Base-by-base conservation (phyloP, 2,113 vertebrate species). In the Ornithorhynchus anatinus region DNA sequence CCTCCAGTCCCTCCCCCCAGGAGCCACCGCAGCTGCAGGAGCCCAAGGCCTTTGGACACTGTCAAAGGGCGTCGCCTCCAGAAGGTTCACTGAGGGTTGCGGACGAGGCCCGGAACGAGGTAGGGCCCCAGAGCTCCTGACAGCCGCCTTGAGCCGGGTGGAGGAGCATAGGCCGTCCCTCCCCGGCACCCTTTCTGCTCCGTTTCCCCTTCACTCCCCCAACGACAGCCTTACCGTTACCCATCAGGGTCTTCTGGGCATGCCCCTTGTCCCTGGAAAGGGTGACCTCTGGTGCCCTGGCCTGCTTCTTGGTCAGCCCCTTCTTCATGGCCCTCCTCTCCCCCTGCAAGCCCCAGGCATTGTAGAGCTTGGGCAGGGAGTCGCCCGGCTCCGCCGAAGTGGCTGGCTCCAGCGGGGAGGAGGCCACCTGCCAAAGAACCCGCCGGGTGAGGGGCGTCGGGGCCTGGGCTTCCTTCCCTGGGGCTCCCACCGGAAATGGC, bases 321-420 rank as follows among this genome's bases (percentile, higher is more conserved):
- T 86, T 71, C 72, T 73, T 72, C 69, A 61, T 22, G 14, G 39
- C 23, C 0, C 22, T 63, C 29, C 25, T 15, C 15, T 38, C 29
- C 8, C 45, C 9, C 1, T 2, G 6, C 33, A 90, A 72, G 0
- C 62, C 69, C 84, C 90, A 81, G 1, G 59, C 47, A 3, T 5
- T 16, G n/a, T 70, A 44, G 45, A 88, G 72, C 29, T 76, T 67
- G 23, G 74, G 53, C 43, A 64, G 27, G 3, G n/a, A 47, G 13
- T 58, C 14, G 4, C 71, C 60, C 35, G 45, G 71, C 57, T 8
- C 5, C 1, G 22, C 1, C 1, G 25, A 23, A 43, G 43, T 39
- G 13, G 17, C 19, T 1, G 23, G 7, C 19, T 59, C 4, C 37
- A 29, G 40, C 14, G 75, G 20, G 5, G 39, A 29, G 47, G 54